These are phyloP conservation scores for Dipodomys ordii DNA, from an alignment of 2,113 vertebrate species.

Conservation along the genomic window DNA sequence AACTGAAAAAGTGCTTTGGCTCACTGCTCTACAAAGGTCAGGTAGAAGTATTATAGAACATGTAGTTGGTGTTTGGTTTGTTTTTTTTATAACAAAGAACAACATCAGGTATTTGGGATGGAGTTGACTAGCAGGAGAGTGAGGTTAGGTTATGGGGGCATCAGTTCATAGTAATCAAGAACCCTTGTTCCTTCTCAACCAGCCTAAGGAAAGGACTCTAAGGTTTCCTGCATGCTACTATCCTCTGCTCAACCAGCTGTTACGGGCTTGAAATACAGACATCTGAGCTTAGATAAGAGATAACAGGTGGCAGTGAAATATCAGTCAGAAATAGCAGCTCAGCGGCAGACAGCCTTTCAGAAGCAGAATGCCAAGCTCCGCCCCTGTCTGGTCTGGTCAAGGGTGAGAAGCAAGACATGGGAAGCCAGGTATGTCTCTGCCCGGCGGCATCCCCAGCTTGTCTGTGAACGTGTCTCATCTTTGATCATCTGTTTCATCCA, in stretches of 20 bases:
- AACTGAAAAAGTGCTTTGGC: background rate
- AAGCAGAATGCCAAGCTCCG: background rate
- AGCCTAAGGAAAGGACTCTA: background rate
- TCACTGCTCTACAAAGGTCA: background rate
- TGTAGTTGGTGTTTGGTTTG: background rate
- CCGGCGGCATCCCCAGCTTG: background rate
- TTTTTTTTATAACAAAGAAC: background rate
- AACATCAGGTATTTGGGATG: constrained; percentile 23
- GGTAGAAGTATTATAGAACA: background rate
- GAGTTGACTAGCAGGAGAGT: background rate
- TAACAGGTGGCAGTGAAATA: constrained; percentile 50
- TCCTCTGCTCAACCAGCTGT: constrained; percentile 62
- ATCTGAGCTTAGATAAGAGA: constrained; percentile 43
- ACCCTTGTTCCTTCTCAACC: constrained; percentile 30
- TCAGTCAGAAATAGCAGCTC: background rate
- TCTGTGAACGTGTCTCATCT: background rate
- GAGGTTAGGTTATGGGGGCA: background rate
- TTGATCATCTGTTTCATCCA: background rate
- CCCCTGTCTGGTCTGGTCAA: background rate
- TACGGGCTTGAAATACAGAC: background rate
- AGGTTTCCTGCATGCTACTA: background rate
- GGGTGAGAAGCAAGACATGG: background rate
- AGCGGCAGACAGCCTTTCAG: background rate
- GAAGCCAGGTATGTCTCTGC: background rate
- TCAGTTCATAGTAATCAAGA: constrained; percentile 28